These are phyloP conservation scores for Merops nubicus DNA, from an alignment of 2,113 vertebrate genomes.

Conservation along the genomic window DNA sequence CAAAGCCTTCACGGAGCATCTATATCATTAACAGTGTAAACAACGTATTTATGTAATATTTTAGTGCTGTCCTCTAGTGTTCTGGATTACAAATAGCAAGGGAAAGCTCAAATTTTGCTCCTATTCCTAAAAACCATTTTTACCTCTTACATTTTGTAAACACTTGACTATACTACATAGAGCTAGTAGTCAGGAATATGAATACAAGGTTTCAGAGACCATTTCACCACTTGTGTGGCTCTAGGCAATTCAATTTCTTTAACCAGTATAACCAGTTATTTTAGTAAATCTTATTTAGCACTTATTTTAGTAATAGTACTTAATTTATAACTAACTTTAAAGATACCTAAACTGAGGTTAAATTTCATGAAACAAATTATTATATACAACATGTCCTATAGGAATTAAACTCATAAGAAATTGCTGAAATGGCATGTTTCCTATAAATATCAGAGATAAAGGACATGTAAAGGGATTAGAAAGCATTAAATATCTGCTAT, in stretches of 20 bases:
- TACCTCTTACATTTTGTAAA: background rate
- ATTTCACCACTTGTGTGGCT: background rate
- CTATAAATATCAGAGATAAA: background rate
- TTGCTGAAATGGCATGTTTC: background rate
- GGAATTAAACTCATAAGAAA: background rate
- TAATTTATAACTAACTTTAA: background rate
- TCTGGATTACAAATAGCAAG: constrained; percentile 56
- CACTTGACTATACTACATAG: background rate
- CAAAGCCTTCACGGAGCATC: background rate
- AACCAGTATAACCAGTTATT: background rate
- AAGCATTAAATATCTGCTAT: constrained; percentile 31
- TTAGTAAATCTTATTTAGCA: background rate
- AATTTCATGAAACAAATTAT: background rate
- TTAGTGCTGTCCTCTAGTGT: constrained; percentile 76
- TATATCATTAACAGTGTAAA: constrained; percentile 10
- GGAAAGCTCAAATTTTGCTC: background rate
- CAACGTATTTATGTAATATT: constrained; percentile 48
- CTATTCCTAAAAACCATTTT: background rate
- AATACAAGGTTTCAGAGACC: background rate
- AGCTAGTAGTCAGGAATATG: background rate
- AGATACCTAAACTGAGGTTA: background rate
- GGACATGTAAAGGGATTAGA: background rate
- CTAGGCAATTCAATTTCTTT: background rate
- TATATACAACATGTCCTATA: background rate
- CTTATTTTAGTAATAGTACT: background rate